Evolutionary conservation across 2,797 vertebrate species (phyloP).

Genomic region (Phoxinus dragarum): DNA sequence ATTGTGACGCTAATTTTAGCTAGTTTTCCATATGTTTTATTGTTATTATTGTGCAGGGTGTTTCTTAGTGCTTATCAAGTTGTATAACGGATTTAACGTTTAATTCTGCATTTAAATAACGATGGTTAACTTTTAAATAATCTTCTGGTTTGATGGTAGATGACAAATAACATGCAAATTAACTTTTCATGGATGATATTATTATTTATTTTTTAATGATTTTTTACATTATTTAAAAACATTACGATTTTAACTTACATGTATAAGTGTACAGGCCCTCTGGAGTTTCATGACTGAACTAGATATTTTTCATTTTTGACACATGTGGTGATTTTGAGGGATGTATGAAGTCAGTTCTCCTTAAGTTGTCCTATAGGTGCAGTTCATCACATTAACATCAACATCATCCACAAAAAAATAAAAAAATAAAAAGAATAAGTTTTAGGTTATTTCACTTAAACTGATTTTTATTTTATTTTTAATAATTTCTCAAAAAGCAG

Average conservation of each 20-base stretch:
- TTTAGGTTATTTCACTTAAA: neutral
- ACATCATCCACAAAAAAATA: neutral
- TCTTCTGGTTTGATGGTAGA: neutral
- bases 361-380: neutral
- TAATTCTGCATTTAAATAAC: neutral
- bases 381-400: neutral
- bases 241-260: too few relatives aligned
- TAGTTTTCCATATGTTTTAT: neutral
- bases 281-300: neutral
- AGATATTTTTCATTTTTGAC: neutral
- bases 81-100: neutral
- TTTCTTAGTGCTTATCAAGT: neutral
- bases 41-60: too few relatives aligned
- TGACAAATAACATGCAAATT: neutral
- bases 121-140: neutral
- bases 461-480: fast-evolving
- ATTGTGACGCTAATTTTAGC: neutral
- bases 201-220: too few relatives aligned
- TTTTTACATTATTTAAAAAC: too few relatives aligned
- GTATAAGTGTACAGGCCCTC: too few relatives aligned
- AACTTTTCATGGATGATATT: too few relatives aligned
- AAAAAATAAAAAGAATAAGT: too few relatives aligned
- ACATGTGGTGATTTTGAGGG: neutral
- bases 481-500: neutral
- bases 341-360: neutral